phyloP scores from a whole-genome alignment of 2,113 vertebrate genomes.

The Channa maculata region DNA sequence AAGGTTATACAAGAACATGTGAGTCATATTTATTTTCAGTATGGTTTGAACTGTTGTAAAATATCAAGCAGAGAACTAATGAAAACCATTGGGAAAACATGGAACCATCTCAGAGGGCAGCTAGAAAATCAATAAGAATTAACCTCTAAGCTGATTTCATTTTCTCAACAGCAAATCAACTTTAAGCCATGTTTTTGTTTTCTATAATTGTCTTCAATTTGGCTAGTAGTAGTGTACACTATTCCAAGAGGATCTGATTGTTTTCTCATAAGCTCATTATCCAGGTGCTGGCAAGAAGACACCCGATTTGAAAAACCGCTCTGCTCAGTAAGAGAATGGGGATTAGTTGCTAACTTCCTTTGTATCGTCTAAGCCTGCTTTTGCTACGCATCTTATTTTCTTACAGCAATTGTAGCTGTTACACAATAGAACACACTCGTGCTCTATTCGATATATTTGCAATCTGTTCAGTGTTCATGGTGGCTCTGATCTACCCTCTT shows the following conservation, averaged over 20 bases:
- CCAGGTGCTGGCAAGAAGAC: constrained; percentile 40
- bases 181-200: constrained; percentile 41
- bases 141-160: constrained; percentile 37
- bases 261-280: constrained; percentile 52
- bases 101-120: constrained; percentile 31
- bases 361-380: constrained; percentile 29
- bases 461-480: constrained; percentile 25
- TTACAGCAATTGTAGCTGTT: neutral
- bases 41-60: constrained; percentile 43
- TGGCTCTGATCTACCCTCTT: neutral
- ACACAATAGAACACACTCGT: neutral
- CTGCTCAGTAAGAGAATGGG: constrained; percentile 26
- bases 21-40: constrained; percentile 64
- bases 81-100: constrained; percentile 61
- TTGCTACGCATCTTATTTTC: constrained; percentile 26
- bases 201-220: constrained; percentile 39
- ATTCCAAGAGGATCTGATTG: constrained; percentile 41
- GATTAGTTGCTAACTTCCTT: constrained; percentile 41
- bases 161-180: constrained; percentile 55
- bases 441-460: constrained; percentile 37
- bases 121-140: constrained; percentile 50
- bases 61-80: constrained; percentile 56
- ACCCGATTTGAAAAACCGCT: constrained; percentile 36
- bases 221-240: constrained; percentile 26
- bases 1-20: constrained; percentile 56